Evolutionary conservation across 2,797 vertebrate species (phyloP).

Genomic region (Lates japonicus): DNA sequence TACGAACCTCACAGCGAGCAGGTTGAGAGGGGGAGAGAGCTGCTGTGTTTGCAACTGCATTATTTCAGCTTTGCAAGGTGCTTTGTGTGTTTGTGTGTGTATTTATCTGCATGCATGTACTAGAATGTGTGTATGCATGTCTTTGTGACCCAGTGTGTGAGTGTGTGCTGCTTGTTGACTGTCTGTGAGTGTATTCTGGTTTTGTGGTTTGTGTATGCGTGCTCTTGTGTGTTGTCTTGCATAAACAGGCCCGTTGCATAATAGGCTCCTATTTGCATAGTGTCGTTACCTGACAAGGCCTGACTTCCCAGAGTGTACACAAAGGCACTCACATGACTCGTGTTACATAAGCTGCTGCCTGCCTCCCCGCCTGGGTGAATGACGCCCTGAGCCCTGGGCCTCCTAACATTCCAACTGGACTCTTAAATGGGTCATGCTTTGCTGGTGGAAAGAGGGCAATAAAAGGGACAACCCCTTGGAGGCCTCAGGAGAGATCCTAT

Average conservation of each 20-base stretch:
- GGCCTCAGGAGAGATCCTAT: conserved; percentile 20
- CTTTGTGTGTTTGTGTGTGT: conserved; percentile 28
- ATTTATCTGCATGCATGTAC: conserved; percentile 12
- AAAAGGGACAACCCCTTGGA: conserved; percentile 24
- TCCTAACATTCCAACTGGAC: conserved; percentile 67
- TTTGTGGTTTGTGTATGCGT: conserved; percentile 58
- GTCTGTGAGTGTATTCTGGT: conserved; percentile 50
- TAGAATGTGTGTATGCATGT: not conserved
- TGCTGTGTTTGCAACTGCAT: conserved; percentile 64
- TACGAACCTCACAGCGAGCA: conserved; percentile 61
- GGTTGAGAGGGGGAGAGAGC: conserved; percentile 42
- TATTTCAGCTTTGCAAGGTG: conserved; percentile 49
- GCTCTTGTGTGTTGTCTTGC: conserved; percentile 53
- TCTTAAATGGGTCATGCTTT: conserved; percentile 68
- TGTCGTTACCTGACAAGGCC: conserved; percentile 76
- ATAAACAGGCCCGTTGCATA: conserved; percentile 81
- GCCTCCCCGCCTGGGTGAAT: conserved; percentile 45
- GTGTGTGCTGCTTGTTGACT: not conserved
- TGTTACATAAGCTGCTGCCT: conserved; percentile 80
- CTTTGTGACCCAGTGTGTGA: conserved; percentile 26
- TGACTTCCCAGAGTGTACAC: conserved; percentile 73
- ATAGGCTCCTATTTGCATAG: conserved; percentile 79
- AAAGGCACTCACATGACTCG: conserved; percentile 79
- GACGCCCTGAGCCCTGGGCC: conserved; percentile 50
- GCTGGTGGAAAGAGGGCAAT: conserved; percentile 57